A percentile compares a stretch with the other conserved stretches of the same genome.
Conservation (phyloP, 2,888 invertebrate species). For the Dastarcus helophoroides region DNA sequence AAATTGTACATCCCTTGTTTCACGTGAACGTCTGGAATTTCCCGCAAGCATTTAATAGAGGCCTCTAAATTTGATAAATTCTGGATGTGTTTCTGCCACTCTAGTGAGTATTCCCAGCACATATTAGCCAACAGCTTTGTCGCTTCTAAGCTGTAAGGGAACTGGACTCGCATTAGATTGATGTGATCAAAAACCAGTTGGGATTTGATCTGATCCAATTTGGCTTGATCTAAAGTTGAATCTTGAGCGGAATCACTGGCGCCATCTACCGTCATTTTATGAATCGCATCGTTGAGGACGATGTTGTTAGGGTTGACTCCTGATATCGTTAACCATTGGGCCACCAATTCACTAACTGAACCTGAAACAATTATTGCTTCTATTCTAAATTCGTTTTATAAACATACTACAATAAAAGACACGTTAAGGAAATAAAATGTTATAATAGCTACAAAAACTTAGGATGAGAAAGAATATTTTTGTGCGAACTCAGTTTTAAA, state of each 20-base stretch:
- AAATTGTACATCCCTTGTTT: conserved; percentile 74
- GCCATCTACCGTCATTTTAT: conserved; percentile 16
- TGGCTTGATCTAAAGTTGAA: conserved; percentile 12
- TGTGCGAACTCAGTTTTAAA: no score
- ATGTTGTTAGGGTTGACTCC: conserved; percentile 57
- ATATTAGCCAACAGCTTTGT: conserved; percentile 74
- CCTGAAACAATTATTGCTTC: no score
- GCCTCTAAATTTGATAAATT: conserved; percentile 54
- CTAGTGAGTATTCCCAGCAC: conserved; percentile 82
- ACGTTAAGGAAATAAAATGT: no score
- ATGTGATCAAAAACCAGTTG: conserved; percentile 49
- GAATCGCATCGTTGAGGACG: conserved; percentile 34
- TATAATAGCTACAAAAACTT: no score
- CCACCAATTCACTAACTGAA: conserved; percentile 79
- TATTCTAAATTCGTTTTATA: no score
- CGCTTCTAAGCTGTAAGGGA: conserved; percentile 74
- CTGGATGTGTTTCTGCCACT: conserved; percentile 72
- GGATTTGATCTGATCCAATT: conserved; percentile 17
- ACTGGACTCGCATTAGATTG: conserved; percentile 57
- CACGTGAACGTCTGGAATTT: conserved; percentile 54
- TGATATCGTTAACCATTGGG: conserved; percentile 71
- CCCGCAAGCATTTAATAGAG: conserved; percentile 56
- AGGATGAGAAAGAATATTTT: no score
- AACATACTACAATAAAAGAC: no score
- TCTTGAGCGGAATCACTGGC: conserved; percentile 8